phyloP scores from a whole-genome alignment of 2,888 invertebrate species.

The Eupithecia insigniata region DNA sequence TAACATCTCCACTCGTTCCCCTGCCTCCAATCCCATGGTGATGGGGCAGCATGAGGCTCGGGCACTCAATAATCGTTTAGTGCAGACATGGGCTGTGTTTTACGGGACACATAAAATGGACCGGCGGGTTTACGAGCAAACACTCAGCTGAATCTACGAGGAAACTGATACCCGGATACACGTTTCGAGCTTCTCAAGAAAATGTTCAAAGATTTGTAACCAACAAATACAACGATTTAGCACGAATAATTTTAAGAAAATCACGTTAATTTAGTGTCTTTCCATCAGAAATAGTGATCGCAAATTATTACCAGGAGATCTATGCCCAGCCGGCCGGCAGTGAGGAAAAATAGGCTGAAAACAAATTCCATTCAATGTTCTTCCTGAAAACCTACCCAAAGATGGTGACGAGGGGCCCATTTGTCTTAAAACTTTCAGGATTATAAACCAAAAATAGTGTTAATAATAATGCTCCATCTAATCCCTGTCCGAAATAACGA shows the following conservation, averaged over 20 bases:
- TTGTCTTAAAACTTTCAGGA: neutral
- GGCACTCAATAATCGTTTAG: slow-evolving; percentile 46
- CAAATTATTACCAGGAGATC: too few relatives aligned
- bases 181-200: neutral
- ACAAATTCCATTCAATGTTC: neutral
- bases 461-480: neutral
- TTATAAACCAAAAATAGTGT: neutral
- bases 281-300: neutral
- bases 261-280: neutral
- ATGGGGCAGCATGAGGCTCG: slow-evolving; percentile 15
- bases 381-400: neutral
- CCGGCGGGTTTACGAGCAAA: slow-evolving; percentile 39
- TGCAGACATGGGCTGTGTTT: slow-evolving; percentile 54
- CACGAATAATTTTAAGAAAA: neutral
- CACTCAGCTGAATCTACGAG: slow-evolving; percentile 25
- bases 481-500: neutral
- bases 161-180: neutral
- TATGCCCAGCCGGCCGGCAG: neutral
- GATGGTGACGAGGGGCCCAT: neutral
- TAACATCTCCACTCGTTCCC: neutral
- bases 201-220: neutral
- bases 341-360: neutral
- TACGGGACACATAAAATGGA: slow-evolving; percentile 48
- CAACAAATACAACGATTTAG: too few relatives aligned
- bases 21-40: neutral